Evolutionary conservation across 2,797 vertebrate species (phyloP).

Genomic region (Rousettus madagascariensis): DNA sequence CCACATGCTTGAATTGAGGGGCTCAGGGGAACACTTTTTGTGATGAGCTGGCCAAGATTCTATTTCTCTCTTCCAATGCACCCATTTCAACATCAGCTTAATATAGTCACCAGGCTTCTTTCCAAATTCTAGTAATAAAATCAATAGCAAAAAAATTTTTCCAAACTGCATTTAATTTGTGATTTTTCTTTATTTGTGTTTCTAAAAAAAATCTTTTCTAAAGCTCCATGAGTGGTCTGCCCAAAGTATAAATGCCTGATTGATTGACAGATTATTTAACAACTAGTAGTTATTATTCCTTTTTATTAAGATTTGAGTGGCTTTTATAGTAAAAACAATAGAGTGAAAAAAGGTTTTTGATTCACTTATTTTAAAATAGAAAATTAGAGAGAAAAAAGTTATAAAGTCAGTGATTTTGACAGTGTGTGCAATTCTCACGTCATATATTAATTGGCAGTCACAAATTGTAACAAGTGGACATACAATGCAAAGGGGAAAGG

Average conservation of each 20-base stretch:
- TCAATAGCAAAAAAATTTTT: slow-evolving; percentile 81
- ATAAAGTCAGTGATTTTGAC: slow-evolving; percentile 83
- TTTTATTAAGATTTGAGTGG: slow-evolving; percentile 85
- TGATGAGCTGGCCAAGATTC: slow-evolving; percentile 53
- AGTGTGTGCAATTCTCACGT: slow-evolving; percentile 70
- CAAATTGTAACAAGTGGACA: slow-evolving; percentile 67
- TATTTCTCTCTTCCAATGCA: slow-evolving; percentile 61
- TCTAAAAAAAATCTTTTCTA: slow-evolving; percentile 81
- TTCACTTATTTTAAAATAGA: slow-evolving; percentile 84
- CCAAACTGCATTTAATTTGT: slow-evolving; percentile 81
- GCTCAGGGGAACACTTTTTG: slow-evolving; percentile 63
- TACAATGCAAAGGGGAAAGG: slow-evolving; percentile 70
- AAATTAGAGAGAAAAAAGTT: slow-evolving; percentile 83
- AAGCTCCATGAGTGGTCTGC: slow-evolving; percentile 82
- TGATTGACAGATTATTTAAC: slow-evolving; percentile 87
- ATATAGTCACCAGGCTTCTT: slow-evolving; percentile 69
- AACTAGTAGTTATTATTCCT: slow-evolving; percentile 84
- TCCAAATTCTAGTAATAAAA: slow-evolving; percentile 83
- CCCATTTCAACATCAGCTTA: slow-evolving; percentile 73
- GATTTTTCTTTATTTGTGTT: slow-evolving; percentile 86
- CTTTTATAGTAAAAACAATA: slow-evolving; percentile 88
- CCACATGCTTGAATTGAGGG: slow-evolving; percentile 59
- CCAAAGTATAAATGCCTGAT: slow-evolving; percentile 81
- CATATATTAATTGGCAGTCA: slow-evolving; percentile 73
- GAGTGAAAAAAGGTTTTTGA: slow-evolving; percentile 83